Percentiles rank a stretch among this genome's conserved stretches.
These are phyloP conservation scores for Procapra przewalskii DNA, from an alignment of 2,113 vertebrate species.

Conservation along the genomic window DNA sequence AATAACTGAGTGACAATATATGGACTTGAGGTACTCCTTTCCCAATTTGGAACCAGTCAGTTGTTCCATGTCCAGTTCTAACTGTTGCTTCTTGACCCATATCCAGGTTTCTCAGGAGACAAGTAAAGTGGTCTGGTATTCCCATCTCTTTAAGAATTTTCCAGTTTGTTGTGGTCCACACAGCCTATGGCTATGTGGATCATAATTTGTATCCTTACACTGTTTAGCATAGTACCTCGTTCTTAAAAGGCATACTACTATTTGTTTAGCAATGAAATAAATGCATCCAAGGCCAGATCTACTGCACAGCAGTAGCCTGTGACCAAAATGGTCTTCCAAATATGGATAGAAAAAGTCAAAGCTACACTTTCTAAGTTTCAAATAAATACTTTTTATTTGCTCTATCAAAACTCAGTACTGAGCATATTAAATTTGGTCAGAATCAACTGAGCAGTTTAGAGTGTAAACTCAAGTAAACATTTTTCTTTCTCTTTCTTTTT, in stretches of 20 bases:
- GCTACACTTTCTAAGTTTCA: neutral
- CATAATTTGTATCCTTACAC: neutral
- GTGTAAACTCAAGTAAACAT: constrained; percentile 43
- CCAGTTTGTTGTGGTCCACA: neutral
- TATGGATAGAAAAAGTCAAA: neutral
- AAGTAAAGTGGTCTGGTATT: neutral
- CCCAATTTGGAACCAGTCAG: neutral
- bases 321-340: neutral
- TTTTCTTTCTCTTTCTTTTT: neutral
- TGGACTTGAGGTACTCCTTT: neutral
- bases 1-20: neutral
- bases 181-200: neutral
- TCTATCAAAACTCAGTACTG: constrained; percentile 16
- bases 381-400: neutral
- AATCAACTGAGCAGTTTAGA: constrained; percentile 48
- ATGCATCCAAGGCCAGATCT: neutral
- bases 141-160: neutral
- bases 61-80: neutral
- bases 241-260: neutral
- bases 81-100: neutral
- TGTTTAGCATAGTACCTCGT: neutral
- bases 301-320: neutral
- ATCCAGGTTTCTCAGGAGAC: neutral
- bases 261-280: neutral
- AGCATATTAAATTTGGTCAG: constrained; percentile 31